Conservation (phyloP, 2,113 vertebrate genomes). For the Ochotona curzoniae region DNA sequence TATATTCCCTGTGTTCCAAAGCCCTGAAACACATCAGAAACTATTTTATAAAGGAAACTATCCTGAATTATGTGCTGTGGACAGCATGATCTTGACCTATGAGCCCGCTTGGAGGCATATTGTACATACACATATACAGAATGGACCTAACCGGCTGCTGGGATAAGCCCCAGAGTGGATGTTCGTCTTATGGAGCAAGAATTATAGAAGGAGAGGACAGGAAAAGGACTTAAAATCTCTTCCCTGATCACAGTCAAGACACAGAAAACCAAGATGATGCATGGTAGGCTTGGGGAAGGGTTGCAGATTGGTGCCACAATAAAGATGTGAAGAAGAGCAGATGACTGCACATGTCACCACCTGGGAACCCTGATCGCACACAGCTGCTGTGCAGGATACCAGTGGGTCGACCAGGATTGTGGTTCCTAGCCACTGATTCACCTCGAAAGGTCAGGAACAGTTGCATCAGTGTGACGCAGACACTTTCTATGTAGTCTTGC, state of each 20-base stretch:
- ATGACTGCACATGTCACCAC: background rate
- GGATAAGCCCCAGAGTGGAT: background rate
- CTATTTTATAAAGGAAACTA: no score
- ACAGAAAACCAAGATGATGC: background rate
- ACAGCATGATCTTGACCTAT: no score
- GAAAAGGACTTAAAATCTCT: background rate
- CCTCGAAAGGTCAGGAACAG: background rate
- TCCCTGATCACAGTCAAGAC: background rate
- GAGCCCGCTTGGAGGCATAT: no score
- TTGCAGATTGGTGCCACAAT: background rate
- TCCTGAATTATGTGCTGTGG: no score
- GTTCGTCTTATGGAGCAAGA: background rate
- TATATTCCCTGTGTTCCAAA: no score
- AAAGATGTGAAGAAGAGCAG: background rate
- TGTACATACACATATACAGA: background rate
- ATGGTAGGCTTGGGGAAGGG: background rate
- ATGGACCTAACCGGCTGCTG: background rate
- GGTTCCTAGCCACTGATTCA: background rate
- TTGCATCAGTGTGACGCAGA: background rate
- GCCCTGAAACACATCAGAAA: no score
- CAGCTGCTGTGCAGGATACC: background rate
- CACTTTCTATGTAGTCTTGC: no score
- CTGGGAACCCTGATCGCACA: background rate
- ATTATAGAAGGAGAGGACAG: background rate
- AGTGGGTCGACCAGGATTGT: background rate